phyloP scores from a whole-genome alignment of 2,797 vertebrate genomes.

The Oryzias dopingdopingensis region DNA sequence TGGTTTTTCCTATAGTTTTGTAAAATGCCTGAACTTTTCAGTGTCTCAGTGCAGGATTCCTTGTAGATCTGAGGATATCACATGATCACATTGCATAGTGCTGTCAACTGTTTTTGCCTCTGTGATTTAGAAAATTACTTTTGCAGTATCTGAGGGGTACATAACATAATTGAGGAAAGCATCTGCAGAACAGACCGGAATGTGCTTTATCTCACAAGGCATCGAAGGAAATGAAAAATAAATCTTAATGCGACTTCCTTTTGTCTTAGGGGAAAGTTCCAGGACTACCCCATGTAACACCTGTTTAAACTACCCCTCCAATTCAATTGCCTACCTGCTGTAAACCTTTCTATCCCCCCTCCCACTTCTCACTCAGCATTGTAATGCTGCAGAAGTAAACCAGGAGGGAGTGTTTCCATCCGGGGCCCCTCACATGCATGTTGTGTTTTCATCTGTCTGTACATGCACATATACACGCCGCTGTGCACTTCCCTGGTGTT shows the following conservation, averaged over 20 bases:
- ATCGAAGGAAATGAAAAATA: conserved; percentile 72
- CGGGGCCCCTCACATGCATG: conserved; percentile 20
- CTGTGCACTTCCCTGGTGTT: conserved; percentile 42
- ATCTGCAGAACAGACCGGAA: conserved; percentile 36
- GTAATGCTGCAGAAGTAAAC: conserved; percentile 23
- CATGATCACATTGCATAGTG: conserved; percentile 5
- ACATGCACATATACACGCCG: conserved; percentile 12
- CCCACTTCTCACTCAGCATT: conserved; percentile 11
- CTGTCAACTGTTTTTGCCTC: conserved; percentile 3
- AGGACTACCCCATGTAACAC: conserved; percentile 68
- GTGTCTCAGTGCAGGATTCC: background rate
- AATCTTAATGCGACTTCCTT: conserved; percentile 69
- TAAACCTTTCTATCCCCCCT: conserved; percentile 6
- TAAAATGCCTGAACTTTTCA: too few species aligned
- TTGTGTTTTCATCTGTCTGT: conserved; percentile 10
- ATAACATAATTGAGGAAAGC: conserved; percentile 40
- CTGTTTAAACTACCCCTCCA: conserved; percentile 49
- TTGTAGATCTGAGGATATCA: conserved; percentile 29
- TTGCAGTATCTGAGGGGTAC: conserved; percentile 50
- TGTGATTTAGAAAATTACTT: conserved; percentile 24
- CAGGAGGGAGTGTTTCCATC: conserved; percentile 14
- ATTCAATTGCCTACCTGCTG: conserved; percentile 8
- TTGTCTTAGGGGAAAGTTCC: conserved; percentile 65
- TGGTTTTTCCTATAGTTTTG: too few species aligned
- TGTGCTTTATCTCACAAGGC: conserved; percentile 57